Base-by-base conservation (phyloP, 2,888 invertebrate species). In the Achlya flavicornis region DNA sequence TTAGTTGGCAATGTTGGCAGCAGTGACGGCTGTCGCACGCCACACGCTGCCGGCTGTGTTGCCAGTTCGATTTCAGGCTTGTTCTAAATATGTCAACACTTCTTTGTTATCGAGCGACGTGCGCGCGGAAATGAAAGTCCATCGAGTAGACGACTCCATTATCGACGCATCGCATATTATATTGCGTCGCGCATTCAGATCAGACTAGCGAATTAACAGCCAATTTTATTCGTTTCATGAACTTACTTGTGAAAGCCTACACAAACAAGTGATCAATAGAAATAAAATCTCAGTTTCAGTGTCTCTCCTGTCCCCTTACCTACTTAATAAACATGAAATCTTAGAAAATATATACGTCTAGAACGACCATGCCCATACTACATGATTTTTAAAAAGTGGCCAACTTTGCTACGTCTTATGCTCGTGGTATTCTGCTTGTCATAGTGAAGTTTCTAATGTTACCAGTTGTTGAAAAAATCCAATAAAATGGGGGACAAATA, bases 81-180 rank as follows among this genome's bases (percentile, higher is more conserved):
- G 93, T 92, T 93, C 93, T 93, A 93, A 93, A 93, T 93, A 92
- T 92, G 93, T 92, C 93, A 91, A 84, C 90, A 90, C 83, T 89
- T 91, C 93, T 93, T 93, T 93, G 93, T 93, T 91, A 92, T 91
- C 91, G 85, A 74, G 82, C 82, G 89, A 89, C 92, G 86, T 88
- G 87, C 75, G 91, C 86, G 88, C 91, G 93, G 93, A 93, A 93
- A 93, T 93, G 93, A 92, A 93, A 91, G 88, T 87, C 91, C 90
- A 90, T 88, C 88, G 87, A 88, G 86, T 85, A 86, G 88, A 86
- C 87, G 76, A 79, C 77, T 84, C 85, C 81, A 90, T 91, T 92
- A 93, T 93, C 90, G 84, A 81, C 75, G 77, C 79, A 85, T 84
- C 80, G 86, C 82, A 88, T 91, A 91, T 88, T 87, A 91, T 90